Evolutionary conservation across 2,888 invertebrate species (phyloP), one percentile per base, ranked within the genome.

Genomic region (Latheticus oryzae): DNA sequence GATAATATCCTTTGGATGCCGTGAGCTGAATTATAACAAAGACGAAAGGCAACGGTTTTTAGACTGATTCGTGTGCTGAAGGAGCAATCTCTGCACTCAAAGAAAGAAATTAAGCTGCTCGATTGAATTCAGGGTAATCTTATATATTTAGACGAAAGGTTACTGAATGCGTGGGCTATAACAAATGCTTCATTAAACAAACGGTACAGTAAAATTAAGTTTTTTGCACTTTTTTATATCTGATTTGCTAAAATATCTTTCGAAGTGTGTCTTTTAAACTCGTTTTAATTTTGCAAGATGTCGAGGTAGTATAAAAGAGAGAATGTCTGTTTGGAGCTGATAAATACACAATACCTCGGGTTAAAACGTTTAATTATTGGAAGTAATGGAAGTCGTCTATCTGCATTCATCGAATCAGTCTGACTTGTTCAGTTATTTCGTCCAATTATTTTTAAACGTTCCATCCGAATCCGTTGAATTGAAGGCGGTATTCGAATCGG

Each of bases 301-400:
- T 50, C 38, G 50, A 38, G 37, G 38, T 50, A 60, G 37, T 28
- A 50, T 50, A 38, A 65, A 66, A 65, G 68, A 64, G 66, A 65
- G 62, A 70, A 65, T 63, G 70, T 69, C 72, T 72, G 72, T 68
- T 72, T 70, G 63, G 64, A 61, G 65, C 70, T 71, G 72, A 72
- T 72, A 72, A 72, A 70, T 72, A 70, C 69, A 72, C 70, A 71
- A 70, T 70, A 65, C 70, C 60, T 63, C 61, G 65, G 63, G 68
- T 69, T 69, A 67, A 71, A 69, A 59, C 70, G 70, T 72, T 72
- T 71, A 72, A 72, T 72, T 72, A 72, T 69, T 68, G 63, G 64
- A 62, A 70, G 69, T 59, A 59, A 59, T 59, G 51, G 59, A 59
- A 59, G 45, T 59, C 55, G 55, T 48, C 59, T 55, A 32, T 21